Percentiles rank a stretch among this genome's conserved stretches.
Evolutionary conservation across 2,888 invertebrate genomes (phyloP).

Genomic region (Netelia fuscicornis): DNA sequence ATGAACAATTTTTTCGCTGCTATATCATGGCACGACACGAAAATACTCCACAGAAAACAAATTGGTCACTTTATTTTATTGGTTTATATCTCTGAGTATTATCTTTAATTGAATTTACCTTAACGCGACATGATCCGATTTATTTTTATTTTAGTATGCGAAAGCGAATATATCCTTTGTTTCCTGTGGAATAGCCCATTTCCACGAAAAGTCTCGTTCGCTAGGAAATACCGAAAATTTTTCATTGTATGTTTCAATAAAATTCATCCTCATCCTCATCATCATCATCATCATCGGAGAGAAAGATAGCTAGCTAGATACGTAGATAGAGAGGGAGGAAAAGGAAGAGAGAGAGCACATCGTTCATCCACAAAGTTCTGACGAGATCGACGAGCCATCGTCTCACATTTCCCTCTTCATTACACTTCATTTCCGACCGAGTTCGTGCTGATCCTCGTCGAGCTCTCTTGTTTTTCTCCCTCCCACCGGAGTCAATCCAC

Average conservation of each 20-base stretch:
- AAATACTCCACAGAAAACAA: neutral
- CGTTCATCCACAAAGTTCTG: constrained; percentile 23
- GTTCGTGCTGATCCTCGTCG: constrained; percentile 15
- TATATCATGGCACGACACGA: neutral
- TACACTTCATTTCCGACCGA: constrained; percentile 52
- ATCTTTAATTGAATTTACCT: no score
- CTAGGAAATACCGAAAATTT: no score
- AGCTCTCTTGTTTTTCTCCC: constrained; percentile 36
- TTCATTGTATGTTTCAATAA: no score
- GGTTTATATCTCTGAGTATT: no score
- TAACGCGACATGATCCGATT: no score
- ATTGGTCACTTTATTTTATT: no score
- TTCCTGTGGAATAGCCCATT: neutral
- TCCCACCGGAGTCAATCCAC: constrained; percentile 37
- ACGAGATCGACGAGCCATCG: constrained; percentile 38
- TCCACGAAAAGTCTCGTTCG: no score
- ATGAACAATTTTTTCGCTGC: neutral
- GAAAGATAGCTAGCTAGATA: constrained; percentile 6
- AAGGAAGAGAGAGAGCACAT: neutral
- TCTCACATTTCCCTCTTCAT: constrained; percentile 43
- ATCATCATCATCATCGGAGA: neutral
- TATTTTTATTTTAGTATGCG: no score
- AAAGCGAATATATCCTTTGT: neutral
- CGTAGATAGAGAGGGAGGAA: constrained; percentile 9
- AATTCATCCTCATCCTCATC: no score